These are phyloP conservation scores for Drosophila niveifrons DNA, from an alignment of 2,888 invertebrate genomes.

Conservation along the genomic window DNA sequence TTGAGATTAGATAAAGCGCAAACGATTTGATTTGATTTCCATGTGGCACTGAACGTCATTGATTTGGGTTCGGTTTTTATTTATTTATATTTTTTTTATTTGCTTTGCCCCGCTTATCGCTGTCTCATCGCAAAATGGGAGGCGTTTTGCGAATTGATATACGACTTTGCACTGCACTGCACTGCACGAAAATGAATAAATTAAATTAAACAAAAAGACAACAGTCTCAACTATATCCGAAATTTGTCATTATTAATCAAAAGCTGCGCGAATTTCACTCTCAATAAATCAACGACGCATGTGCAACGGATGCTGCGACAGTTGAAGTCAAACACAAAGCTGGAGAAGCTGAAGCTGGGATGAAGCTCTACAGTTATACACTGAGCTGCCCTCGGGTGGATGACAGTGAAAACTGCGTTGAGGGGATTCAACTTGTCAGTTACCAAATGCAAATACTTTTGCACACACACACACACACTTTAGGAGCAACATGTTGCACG, in stretches of 20 bases:
- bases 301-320: constrained; percentile 32
- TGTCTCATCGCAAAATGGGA: constrained; percentile 3
- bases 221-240: constrained; percentile 31
- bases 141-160: constrained; percentile 16
- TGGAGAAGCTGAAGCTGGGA: background rate
- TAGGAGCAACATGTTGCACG: constrained; percentile 34
- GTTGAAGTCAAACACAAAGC: constrained; percentile 7
- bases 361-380: constrained; percentile 9
- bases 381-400: constrained; percentile 58
- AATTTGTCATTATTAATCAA: constrained; percentile 82
- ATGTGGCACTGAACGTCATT: constrained; percentile 24
- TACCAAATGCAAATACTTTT: constrained; percentile 67
- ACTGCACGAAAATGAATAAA: constrained; percentile 32
- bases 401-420: constrained; percentile 73
- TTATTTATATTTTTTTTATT: background rate
- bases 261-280: constrained; percentile 71
- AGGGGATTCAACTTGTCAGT: constrained; percentile 53
- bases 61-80: constrained; percentile 6
- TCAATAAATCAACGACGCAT: constrained; percentile 70
- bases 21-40: constrained; percentile 25
- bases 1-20: constrained; percentile 45
- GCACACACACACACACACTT: constrained; percentile 30
- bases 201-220: constrained; percentile 16
- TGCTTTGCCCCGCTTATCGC: constrained; percentile 4
- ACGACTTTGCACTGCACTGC: constrained; percentile 17